Percentiles rank a stretch among this genome's conserved stretches.
Evolutionary conservation across 2,797 vertebrate genomes (phyloP).

Genomic region (Gymnodraco acuticeps): DNA sequence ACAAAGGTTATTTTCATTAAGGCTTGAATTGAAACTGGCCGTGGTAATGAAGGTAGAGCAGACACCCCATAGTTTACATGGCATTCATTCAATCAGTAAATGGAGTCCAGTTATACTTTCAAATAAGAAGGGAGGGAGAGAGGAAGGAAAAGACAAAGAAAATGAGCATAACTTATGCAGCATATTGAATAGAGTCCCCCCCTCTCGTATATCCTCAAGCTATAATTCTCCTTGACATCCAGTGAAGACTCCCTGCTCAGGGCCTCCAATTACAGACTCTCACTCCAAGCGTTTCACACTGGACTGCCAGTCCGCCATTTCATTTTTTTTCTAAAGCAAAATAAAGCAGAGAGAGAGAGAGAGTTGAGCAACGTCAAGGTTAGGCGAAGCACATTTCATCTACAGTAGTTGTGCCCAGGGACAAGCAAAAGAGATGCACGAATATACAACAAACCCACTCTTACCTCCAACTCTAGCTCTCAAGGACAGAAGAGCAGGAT

Average conservation of each 20-base stretch:
- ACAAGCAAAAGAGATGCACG: slow-evolving; percentile 31
- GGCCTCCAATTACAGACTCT: slow-evolving; percentile 65
- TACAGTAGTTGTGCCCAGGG: slow-evolving; percentile 52
- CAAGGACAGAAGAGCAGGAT: slow-evolving; percentile 64
- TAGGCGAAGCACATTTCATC: slow-evolving; percentile 58
- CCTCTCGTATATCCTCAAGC: slow-evolving; percentile 35
- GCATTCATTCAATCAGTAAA: slow-evolving; percentile 45
- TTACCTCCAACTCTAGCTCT: slow-evolving; percentile 40
- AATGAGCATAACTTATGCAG: slow-evolving; percentile 24
- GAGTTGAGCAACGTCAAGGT: slow-evolving; percentile 68
- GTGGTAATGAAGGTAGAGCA: slow-evolving; percentile 45
- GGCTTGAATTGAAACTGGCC: slow-evolving; percentile 38
- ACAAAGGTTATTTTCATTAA: slow-evolving; percentile 56
- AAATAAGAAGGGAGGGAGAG: slow-evolving; percentile 7
- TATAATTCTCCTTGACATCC: slow-evolving; percentile 67
- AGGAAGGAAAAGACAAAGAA: slow-evolving; percentile 4
- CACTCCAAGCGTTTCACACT: slow-evolving; percentile 41
- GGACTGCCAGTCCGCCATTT: slow-evolving; percentile 51
- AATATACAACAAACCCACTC: slow-evolving; percentile 39
- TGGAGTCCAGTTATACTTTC: slow-evolving; percentile 41
- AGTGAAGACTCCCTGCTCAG: slow-evolving; percentile 53
- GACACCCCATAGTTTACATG: slow-evolving; percentile 41
- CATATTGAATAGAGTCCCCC: slow-evolving; percentile 38
- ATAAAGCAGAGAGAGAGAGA: slow-evolving; percentile 41
- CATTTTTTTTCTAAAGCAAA: slow-evolving; percentile 26